Percentiles rank a stretch among this genome's conserved stretches.
Evolutionary conservation across 2,797 vertebrate genomes (phyloP).

Genomic region (Phrynocephalus forsythii): DNA sequence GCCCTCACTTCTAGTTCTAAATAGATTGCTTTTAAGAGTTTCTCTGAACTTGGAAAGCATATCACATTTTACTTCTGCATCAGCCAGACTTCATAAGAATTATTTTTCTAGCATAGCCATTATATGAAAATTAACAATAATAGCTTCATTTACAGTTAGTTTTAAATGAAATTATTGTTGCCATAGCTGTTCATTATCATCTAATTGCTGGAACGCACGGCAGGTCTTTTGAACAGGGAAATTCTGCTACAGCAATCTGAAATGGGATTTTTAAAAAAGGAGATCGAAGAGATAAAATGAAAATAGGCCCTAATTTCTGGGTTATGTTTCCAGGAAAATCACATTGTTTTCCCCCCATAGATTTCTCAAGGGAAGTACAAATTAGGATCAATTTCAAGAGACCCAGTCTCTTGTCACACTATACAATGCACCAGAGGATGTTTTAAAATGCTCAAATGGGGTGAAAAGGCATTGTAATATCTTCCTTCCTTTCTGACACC

Average conservation of each 20-base stretch:
- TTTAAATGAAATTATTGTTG: background rate
- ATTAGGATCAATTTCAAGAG: background rate
- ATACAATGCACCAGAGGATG: background rate
- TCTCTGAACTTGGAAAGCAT: background rate
- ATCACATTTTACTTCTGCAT: background rate
- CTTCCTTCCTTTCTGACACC: background rate
- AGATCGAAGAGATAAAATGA: background rate
- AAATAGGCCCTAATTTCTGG: background rate
- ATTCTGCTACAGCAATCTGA: background rate
- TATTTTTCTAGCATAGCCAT: background rate
- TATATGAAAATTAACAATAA: background rate
- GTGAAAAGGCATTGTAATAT: background rate
- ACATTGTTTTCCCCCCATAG: background rate
- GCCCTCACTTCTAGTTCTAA: background rate
- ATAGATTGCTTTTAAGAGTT: background rate
- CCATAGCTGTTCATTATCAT: background rate
- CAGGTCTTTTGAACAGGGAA: background rate
- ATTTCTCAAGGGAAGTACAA: background rate
- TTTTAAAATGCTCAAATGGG: background rate
- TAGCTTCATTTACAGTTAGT: background rate
- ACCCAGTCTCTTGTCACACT: background rate
- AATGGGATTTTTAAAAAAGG: background rate
- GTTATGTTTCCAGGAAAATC: background rate
- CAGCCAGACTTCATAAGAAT: background rate
- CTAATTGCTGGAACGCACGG: background rate